These are phyloP conservation scores for Ips nitidus DNA, from an alignment of 1,140 invertebrate species.

Conservation along the genomic window DNA sequence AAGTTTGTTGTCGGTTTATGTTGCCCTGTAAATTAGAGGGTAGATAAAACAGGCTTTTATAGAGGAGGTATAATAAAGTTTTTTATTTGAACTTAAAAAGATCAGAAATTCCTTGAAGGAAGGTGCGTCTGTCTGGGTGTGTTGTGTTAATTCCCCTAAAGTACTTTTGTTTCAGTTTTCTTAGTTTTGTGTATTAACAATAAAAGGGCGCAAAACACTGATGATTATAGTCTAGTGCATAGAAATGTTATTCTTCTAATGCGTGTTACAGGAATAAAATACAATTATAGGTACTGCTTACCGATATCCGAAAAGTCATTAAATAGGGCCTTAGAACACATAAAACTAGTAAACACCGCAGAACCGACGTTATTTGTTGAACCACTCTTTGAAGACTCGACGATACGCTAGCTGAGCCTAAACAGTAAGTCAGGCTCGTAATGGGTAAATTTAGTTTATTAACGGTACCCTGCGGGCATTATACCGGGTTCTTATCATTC, in stretches of 20 bases:
- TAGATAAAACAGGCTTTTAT: not conserved
- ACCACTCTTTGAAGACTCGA: constrained; percentile 46
- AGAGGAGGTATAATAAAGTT: not conserved
- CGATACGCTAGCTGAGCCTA: constrained; percentile 48
- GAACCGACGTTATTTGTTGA: constrained; percentile 44
- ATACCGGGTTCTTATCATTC: constrained; percentile 17
- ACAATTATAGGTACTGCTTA: constrained; percentile 31
- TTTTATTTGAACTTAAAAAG: not conserved
- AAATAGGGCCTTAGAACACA: constrained; percentile 47
- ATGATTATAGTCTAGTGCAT: too few relatives aligned
- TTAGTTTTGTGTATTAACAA: too few relatives aligned
- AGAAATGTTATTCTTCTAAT: too few relatives aligned
- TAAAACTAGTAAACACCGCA: constrained; percentile 40
- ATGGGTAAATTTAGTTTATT: constrained; percentile 33
- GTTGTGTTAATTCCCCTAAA: too few relatives aligned
- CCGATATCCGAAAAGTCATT: constrained; percentile 47
- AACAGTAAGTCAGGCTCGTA: constrained; percentile 50
- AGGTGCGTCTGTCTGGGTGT: not conserved
- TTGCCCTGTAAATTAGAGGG: not conserved
- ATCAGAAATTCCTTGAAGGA: not conserved
- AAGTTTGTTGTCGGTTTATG: too few relatives aligned
- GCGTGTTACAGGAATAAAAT: too few relatives aligned
- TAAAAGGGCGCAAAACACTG: too few relatives aligned
- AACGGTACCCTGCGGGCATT: constrained; percentile 30
- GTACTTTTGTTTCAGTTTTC: too few relatives aligned